Base-by-base conservation (phyloP, 1,140 invertebrate species). In the Hyposmocoma kahamanoa region DNA sequence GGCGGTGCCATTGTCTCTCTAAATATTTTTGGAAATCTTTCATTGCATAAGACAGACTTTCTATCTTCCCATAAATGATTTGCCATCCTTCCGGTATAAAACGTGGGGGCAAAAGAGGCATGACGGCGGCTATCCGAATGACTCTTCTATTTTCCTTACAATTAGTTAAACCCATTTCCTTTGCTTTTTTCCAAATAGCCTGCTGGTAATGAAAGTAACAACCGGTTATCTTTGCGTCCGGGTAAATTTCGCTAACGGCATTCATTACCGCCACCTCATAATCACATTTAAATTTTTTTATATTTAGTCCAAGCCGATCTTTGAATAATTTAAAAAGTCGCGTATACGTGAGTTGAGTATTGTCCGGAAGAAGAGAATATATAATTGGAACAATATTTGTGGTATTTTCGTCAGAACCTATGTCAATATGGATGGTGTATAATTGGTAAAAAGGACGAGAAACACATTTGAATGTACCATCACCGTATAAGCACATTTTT, bases 381-480 rank as follows among this genome's bases (percentile, higher is more conserved):
- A 53, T 38, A 13, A 56, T 39, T n/a, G 57, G 53, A 32, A 53
- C n/a, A 9, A 60, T 32, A 34, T 54, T 54, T 34, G 45, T 51
- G 15, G 15, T 17, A 3, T 50, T 30, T 44, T 36, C 22, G 20
- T 15, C 24, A 8, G 46, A 50, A 21, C 42, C 6, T 10, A 47
- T 15, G 22, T 59, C 56, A 15, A 53, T 21, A 41, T 59, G 56
- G 17, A 59, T 11, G 2, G 15, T 42, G 43, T 43, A 59, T 20
- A 59, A 30, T 44, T 59, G 56, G 21, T 59, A 50, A 47, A 47
- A 59, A n/a, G 56, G 56, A n/a, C 3, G n/a, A 13, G 56, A 51
- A 6, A 42, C 48, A 8, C 26, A 22, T 38, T 41, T 47, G 32
- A 59, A 59, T 17, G 56, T 59, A 3, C 56, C 56, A 44, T 59